A percentile compares a stretch with the other conserved stretches of the same genome.
Evolutionary conservation across 2,888 invertebrate species (phyloP).

Genomic region (Ametastegia equiseti): DNA sequence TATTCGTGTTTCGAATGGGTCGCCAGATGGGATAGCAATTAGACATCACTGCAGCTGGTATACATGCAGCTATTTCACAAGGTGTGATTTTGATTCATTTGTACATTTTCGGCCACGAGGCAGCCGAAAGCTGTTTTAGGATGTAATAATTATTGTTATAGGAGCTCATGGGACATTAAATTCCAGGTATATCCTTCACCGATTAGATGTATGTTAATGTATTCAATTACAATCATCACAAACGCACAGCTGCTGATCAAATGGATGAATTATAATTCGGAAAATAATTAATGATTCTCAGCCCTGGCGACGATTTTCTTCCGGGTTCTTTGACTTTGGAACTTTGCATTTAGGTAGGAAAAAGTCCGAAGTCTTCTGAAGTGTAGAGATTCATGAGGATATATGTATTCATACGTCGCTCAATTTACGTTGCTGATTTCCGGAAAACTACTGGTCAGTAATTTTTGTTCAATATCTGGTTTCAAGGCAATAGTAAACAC

Average conservation of each 20-base stretch:
- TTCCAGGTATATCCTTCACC: too few species aligned
- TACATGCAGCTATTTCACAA: background rate
- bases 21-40: background rate
- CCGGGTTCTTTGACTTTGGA: background rate
- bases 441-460: background rate
- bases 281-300: too few species aligned
- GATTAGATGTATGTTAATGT: too few species aligned
- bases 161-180: too few species aligned
- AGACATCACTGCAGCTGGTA: background rate
- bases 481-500: background rate
- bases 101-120: background rate
- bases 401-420: background rate
- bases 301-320: too few species aligned
- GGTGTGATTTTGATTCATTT: background rate
- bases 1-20: background rate
- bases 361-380: background rate
- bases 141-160: too few species aligned
- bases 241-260: too few species aligned
- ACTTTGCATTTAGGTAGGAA: background rate
- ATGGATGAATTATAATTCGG: too few species aligned
- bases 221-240: too few species aligned
- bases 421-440: background rate
- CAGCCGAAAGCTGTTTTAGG: background rate
- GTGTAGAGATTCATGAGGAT: background rate
- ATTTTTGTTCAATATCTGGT: background rate